Percentiles rank a stretch among this genome's conserved stretches.
These are phyloP conservation scores for Drosophila aff. DNA, from an alignment of 1,140 invertebrate genomes.

Conservation along the genomic window DNA sequence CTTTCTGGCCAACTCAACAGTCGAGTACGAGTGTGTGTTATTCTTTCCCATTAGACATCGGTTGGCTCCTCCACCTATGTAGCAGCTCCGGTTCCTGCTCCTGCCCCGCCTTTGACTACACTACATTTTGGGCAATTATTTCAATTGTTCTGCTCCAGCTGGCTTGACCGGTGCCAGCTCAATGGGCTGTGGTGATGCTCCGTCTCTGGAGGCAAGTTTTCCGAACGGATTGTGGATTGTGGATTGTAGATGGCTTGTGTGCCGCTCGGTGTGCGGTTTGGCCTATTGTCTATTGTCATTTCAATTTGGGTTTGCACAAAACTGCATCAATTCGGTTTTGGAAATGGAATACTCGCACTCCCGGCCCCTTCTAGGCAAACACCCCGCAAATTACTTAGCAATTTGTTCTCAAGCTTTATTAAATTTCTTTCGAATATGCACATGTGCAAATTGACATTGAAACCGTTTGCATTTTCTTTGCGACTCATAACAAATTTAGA, in stretches of 20 bases:
- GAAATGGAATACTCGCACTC: slow-evolving; percentile 24
- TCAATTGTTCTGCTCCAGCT: slow-evolving; percentile 52
- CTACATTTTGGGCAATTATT: slow-evolving; percentile 59
- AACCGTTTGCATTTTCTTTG: slow-evolving; percentile 55
- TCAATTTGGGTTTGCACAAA: slow-evolving; percentile 45
- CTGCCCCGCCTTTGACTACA: slow-evolving; percentile 6
- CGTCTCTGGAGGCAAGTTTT: slow-evolving; percentile 33
- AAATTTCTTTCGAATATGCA: slow-evolving; percentile 32
- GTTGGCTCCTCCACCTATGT: slow-evolving; percentile 17
- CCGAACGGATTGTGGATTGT: slow-evolving; percentile 37
- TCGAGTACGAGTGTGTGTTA: slow-evolving; percentile 23
- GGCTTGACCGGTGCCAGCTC: slow-evolving; percentile 21
- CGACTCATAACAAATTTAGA: slow-evolving; percentile 39
- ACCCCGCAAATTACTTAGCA: slow-evolving; percentile 60
- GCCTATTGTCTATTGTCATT: slow-evolving; percentile 50
- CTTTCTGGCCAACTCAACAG: slow-evolving; percentile 17
- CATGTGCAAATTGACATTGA: slow-evolving; percentile 43
- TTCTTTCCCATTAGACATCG: slow-evolving; percentile 47
- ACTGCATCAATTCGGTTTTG: slow-evolving; percentile 51
- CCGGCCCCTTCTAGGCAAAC: slow-evolving; percentile 11
- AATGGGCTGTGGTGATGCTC: slow-evolving; percentile 36
- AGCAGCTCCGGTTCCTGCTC: background rate
- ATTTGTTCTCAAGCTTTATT: slow-evolving; percentile 48
- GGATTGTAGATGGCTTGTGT: slow-evolving; percentile 28
- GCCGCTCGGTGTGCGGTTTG: slow-evolving; percentile 28